Base-by-base conservation (phyloP, 1,140 invertebrate species). In the Hypothenemus hampei region DNA sequence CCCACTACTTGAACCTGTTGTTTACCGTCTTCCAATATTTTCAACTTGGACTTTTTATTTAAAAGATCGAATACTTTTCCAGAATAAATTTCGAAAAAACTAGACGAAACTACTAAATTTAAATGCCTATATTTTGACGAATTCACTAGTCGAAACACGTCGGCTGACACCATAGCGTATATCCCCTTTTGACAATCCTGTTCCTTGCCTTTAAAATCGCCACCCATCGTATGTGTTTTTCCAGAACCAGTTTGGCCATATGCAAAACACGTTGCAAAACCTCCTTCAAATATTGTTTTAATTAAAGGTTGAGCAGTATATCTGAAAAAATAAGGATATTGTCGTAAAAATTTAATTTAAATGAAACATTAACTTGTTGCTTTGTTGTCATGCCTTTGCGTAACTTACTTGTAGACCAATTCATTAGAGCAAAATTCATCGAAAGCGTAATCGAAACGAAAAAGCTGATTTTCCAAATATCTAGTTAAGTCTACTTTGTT, bases 11-110 rank as follows among this genome's bases (percentile, higher is more conserved):
- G 86, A 15, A 92, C 87, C 66, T 79, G 76, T 43, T 86, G 81
- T 66, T 89, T 88, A 11, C 83, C 85, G 70, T 92, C 89, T 69
- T 92, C 90, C 5, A 93, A 67, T 22, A 93, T 87, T 46, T 95
- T 80, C 16, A 99, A 75, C 71, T 97, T 95, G 56, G 87, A 81
- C 73, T 98, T 99, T 62, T 93, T 89, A 61, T 93, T 91, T 50
- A 99, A 73, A 31, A 99, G 76, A 78, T 99, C 97, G 74, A 98
- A 95, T 5, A 93, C 89, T 77, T 86, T 93, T 20, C 87, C 87
- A 61, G 88, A 90, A 69, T 93, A 93, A 44, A 93, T 91, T 72
- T 93, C 90, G 72, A 93, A 93, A 72, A 92, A 93, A 65, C 86
- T 89, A 37, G 87, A 83, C 11, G 81, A 83, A 7, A 91, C 85